Conservation (phyloP, 2,888 invertebrate genomes). For the Melipona bicolor region DNA sequence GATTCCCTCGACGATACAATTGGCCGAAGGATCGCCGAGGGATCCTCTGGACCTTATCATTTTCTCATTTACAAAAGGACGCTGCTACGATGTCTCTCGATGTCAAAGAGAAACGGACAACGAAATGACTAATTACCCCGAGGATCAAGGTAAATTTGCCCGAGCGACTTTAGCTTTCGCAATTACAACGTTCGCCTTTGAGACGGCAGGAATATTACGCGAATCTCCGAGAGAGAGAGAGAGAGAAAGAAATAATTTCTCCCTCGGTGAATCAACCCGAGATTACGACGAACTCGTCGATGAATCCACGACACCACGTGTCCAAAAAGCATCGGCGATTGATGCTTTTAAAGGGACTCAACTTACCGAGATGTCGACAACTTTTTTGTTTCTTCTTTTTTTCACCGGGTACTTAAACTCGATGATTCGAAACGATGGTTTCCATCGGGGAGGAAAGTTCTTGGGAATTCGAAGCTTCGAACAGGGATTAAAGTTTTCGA, state of each 20-base stretch:
- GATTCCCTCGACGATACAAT: conserved; percentile 20
- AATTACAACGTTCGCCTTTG: background rate
- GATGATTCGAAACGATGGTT: background rate
- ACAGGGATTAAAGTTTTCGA: background rate
- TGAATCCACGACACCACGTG: conserved; percentile 13
- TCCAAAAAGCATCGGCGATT: conserved; percentile 31
- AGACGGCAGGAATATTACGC: background rate
- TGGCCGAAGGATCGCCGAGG: background rate
- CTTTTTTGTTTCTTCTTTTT: background rate
- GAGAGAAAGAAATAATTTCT: conserved; percentile 40
- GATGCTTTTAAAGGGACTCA: conserved; percentile 11
- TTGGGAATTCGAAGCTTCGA: background rate
- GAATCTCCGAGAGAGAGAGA: background rate
- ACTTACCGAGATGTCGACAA: background rate
- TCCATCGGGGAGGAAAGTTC: conserved; percentile 2
- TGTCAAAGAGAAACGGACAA: background rate
- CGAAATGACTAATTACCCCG: background rate
- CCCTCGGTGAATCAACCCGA: background rate
- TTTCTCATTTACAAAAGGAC: background rate
- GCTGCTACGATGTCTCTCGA: no score
- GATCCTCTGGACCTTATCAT: conserved; percentile 4
- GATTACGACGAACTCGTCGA: conserved; percentile 26
- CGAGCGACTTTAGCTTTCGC: background rate
- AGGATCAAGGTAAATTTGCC: background rate
- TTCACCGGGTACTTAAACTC: background rate